A percentile compares a stretch with the other conserved stretches of the same genome.
These are phyloP conservation scores for Ictidomys tridecemlineatus DNA, from an alignment of 2,113 vertebrate genomes.

Conservation along the genomic window DNA sequence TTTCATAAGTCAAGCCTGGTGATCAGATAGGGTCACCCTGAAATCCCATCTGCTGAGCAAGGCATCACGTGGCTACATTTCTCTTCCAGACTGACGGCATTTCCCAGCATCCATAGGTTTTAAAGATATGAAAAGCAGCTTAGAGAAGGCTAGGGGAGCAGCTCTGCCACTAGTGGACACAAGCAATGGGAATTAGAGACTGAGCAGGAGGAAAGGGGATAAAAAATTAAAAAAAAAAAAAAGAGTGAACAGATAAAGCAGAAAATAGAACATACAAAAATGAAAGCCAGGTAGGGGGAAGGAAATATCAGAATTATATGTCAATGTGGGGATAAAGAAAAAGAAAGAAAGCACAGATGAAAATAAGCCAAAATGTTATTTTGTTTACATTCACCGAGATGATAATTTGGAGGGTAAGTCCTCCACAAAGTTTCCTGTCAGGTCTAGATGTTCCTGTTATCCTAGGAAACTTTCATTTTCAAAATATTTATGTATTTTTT, in stretches of 20 bases:
- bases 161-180: not conserved
- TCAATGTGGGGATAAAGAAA: not conserved
- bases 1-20: conserved; percentile 47
- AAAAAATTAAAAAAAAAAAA: not conserved
- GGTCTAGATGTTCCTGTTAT: not conserved
- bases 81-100: conserved; percentile 17
- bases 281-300: not conserved
- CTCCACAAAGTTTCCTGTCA: not conserved
- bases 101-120: not conserved
- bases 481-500: not conserved
- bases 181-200: not conserved
- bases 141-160: not conserved
- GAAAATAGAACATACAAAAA: not conserved
- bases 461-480: not conserved
- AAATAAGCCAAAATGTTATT: conserved; percentile 1
- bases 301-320: not conserved
- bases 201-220: not conserved
- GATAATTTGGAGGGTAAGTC: not conserved
- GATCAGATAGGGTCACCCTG: conserved; percentile 65
- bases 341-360: not conserved
- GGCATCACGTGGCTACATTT: not conserved
- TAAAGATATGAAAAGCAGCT: conserved; percentile 52
- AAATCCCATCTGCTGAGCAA: conserved; percentile 50
- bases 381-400: not conserved
- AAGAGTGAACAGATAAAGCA: not conserved